Conservation (phyloP, 2,888 invertebrate genomes). For the Sphecodes monilicornis region DNA sequence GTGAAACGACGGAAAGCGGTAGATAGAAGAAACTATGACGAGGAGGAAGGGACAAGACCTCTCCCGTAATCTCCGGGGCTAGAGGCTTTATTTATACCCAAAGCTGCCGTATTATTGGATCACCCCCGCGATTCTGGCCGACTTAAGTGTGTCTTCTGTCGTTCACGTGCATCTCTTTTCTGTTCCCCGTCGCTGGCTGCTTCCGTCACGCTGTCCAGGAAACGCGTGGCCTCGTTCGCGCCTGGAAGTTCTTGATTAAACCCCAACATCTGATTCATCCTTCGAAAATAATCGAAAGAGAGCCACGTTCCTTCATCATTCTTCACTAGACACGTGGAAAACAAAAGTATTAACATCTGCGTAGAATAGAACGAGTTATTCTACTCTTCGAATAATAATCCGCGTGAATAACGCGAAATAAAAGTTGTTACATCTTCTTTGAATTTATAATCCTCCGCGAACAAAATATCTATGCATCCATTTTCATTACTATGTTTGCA, state of each 20-base stretch:
- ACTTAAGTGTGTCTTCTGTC: conserved; percentile 60
- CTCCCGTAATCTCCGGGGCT: conserved; percentile 77
- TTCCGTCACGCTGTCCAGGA: conserved; percentile 41
- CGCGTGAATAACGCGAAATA: too few species aligned
- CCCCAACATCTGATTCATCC: background rate
- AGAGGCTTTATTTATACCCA: conserved; percentile 82
- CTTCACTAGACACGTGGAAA: too few species aligned
- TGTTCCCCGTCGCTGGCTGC: conserved; percentile 31
- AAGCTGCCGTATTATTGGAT: conserved; percentile 83
- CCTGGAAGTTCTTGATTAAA: background rate
- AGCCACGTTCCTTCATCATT: background rate
- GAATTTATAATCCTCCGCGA: too few species aligned
- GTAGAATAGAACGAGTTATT: background rate
- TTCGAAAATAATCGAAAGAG: background rate
- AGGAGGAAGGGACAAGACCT: conserved; percentile 55
- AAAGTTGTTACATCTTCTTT: too few species aligned
- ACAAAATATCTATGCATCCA: too few species aligned
- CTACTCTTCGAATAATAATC: background rate
- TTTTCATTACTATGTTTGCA: too few species aligned
- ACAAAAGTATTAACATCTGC: background rate
- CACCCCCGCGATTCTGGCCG: conserved; percentile 81
- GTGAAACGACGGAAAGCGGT: conserved; percentile 44
- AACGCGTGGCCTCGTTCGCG: conserved; percentile 20
- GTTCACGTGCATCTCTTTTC: conserved; percentile 45
- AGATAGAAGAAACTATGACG: conserved; percentile 54